Evolutionary conservation across 2,113 vertebrate species (phyloP).

Genomic region (Lagopus muta): DNA sequence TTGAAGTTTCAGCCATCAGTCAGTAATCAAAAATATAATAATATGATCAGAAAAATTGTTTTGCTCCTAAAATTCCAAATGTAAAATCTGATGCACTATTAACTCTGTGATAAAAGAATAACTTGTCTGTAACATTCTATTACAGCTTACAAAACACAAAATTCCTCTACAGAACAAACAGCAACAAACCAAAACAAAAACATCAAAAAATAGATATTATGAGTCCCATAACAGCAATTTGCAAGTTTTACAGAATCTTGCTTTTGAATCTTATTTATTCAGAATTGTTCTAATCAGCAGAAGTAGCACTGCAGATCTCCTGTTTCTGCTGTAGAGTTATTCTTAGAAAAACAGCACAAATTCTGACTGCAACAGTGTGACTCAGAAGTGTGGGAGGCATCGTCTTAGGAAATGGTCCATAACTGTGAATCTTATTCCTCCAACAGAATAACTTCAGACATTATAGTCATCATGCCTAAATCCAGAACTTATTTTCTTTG

Average conservation of each 20-base stretch:
- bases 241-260: background rate
- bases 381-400: background rate
- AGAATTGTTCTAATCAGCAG: background rate
- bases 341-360: conserved; percentile 6
- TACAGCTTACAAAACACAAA: background rate
- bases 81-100: background rate
- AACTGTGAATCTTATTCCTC: background rate
- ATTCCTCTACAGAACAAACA: background rate
- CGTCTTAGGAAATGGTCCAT: background rate
- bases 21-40: background rate
- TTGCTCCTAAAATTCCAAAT: background rate
- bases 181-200: too few species aligned
- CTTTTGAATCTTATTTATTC: background rate
- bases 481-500: background rate
- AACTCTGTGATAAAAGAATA: background rate
- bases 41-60: background rate
- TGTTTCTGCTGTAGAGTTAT: background rate
- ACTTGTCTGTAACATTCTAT: background rate
- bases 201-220: too few species aligned
- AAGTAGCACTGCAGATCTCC: background rate
- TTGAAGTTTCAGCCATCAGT: background rate
- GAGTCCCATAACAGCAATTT: background rate
- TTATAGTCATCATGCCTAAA: background rate
- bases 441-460: background rate
- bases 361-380: background rate